Evolutionary conservation across 2,113 vertebrate genomes (phyloP).

Genomic region (Sylvilagus bachmani): DNA sequence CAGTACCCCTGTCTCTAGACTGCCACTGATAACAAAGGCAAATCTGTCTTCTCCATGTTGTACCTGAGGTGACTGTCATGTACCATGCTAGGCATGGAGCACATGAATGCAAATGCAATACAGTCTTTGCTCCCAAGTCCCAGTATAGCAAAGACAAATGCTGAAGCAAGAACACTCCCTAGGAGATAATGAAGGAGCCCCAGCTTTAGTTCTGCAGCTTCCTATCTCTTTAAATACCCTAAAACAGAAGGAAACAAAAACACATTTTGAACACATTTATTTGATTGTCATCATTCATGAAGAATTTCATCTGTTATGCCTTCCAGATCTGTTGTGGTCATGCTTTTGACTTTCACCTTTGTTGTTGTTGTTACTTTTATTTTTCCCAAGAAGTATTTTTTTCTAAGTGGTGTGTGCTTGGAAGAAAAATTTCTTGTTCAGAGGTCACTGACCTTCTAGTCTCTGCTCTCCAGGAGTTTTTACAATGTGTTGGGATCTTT

Average conservation of each 20-base stretch:
- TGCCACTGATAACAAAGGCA: background rate
- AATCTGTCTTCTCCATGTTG: background rate
- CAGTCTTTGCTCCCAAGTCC: background rate
- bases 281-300: background rate
- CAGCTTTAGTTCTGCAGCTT: background rate
- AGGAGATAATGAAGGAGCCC: background rate
- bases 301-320: background rate
- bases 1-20: background rate
- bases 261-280: background rate
- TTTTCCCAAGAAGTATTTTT: constrained; percentile 8
- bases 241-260: constrained; percentile 33
- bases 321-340: background rate
- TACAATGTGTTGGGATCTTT: constrained; percentile 47
- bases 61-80: background rate
- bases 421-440: constrained; percentile 50
- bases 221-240: background rate
- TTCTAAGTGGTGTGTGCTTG: constrained; percentile 21
- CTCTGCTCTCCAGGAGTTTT: constrained; percentile 12
- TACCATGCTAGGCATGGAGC: background rate
- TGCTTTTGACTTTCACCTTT: constrained; percentile 49
- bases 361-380: background rate
- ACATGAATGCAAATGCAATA: background rate
- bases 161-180: background rate
- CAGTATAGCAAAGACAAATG: background rate
- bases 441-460: background rate